These are phyloP conservation scores for Halichoerus grypus DNA, from an alignment of 2,113 vertebrate species.

Conservation along the genomic window DNA sequence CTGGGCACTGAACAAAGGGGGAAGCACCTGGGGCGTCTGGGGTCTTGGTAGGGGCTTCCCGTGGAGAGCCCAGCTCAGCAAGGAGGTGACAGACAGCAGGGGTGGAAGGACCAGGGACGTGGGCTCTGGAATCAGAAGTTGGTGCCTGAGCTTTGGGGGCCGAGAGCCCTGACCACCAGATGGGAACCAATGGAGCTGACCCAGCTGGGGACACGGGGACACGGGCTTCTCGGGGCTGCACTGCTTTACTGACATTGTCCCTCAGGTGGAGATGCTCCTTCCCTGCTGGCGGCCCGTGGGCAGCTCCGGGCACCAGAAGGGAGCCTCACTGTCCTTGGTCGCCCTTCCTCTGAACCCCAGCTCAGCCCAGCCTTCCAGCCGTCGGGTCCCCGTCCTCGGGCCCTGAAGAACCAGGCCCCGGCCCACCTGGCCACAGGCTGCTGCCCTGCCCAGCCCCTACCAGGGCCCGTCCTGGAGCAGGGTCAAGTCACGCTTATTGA, in stretches of 20 bases:
- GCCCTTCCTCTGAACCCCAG: background rate
- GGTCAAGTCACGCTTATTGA: rapidly evolving
- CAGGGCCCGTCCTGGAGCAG: background rate
- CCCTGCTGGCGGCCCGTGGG: background rate
- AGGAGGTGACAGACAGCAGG: background rate
- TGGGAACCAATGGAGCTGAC: background rate
- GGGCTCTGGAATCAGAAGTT: too few species aligned
- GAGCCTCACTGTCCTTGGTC: background rate
- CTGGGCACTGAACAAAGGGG: background rate
- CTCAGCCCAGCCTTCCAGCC: background rate
- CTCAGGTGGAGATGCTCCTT: rapidly evolving
- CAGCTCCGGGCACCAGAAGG: too few species aligned
- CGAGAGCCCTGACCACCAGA: too few species aligned
- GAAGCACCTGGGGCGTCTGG: background rate
- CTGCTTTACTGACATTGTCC: background rate
- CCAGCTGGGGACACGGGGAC: background rate
- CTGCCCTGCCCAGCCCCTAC: background rate
- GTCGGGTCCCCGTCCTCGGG: rapidly evolving
- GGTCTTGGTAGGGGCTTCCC: background rate
- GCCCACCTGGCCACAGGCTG: background rate
- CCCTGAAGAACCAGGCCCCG: background rate
- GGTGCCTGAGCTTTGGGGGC: background rate
- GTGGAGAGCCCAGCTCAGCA: background rate
- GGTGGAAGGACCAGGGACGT: too few species aligned
- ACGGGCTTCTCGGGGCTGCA: background rate